Conservation (phyloP, 2,888 invertebrate genomes). For the Drosophila meridiana region DNA sequence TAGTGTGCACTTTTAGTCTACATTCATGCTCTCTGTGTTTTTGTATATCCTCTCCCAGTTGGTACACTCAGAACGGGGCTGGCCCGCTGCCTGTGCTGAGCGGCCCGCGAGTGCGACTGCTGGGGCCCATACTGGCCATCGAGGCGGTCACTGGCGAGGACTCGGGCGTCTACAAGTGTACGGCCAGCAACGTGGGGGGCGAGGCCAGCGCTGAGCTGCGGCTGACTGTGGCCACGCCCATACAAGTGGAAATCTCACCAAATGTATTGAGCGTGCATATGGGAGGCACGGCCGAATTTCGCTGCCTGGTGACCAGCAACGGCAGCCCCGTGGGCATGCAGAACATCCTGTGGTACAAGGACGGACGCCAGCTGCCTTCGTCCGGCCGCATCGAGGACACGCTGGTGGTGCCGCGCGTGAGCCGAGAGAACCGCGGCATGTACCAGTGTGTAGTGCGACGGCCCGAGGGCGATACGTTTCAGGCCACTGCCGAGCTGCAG, state of each 20-base stretch:
- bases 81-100: conserved; percentile 88
- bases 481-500: conserved; percentile 91
- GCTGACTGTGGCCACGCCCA: conserved; percentile 88
- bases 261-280: conserved; percentile 90
- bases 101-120: conserved; percentile 88
- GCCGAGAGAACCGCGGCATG: conserved; percentile 91
- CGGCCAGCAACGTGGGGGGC: conserved; percentile 89
- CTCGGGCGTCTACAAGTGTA: conserved; percentile 89
- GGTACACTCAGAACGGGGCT: conserved; percentile 89
- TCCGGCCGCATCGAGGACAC: conserved; percentile 89
- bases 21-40: not conserved
- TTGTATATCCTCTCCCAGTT: conserved; percentile 84
- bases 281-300: conserved; percentile 90
- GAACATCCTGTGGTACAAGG: conserved; percentile 89
- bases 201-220: conserved; percentile 89
- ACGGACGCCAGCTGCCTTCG: conserved; percentile 88
- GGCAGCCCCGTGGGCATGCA: conserved; percentile 87
- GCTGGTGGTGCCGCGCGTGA: conserved; percentile 88
- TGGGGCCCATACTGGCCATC: conserved; percentile 89
- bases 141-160: conserved; percentile 90
- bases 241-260: conserved; percentile 89
- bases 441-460: conserved; percentile 91
- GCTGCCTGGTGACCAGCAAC: conserved; percentile 87
- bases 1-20: not conserved
- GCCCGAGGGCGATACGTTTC: conserved; percentile 90